phyloP scores from a whole-genome alignment of 92 coral and sea anemone species.

The Umimayanthus kanabou region DNA sequence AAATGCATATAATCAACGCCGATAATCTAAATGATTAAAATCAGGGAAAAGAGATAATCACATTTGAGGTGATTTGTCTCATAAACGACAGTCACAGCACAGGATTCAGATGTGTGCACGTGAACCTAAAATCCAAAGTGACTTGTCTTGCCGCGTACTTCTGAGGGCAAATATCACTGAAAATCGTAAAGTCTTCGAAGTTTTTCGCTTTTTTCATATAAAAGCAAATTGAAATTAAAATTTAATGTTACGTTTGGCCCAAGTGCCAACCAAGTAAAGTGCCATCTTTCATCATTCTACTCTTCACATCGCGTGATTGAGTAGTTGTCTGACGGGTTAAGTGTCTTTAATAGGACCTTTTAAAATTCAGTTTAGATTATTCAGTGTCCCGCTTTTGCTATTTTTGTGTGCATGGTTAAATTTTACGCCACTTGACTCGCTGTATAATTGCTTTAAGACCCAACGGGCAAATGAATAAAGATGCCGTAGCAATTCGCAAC shows the following conservation, averaged over 20 bases:
- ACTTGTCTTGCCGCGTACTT: too few species aligned
- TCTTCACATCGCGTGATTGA: slow-evolving; percentile 18
- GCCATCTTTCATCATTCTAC: not conserved
- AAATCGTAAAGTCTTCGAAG: too few species aligned
- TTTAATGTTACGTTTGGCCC: too few species aligned
- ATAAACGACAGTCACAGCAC: too few species aligned
- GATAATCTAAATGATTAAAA: too few species aligned
- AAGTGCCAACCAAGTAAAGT: not conserved
- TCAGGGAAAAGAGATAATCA: too few species aligned
- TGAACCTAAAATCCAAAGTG: too few species aligned
- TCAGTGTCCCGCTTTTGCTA: not conserved
- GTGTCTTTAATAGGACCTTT: not conserved
- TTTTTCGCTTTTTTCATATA: not conserved
- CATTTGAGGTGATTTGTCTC: too few species aligned
- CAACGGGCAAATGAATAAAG: slow-evolving; percentile 13
- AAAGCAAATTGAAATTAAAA: too few species aligned
- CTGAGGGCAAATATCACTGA: too few species aligned
- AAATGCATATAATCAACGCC: too few species aligned
- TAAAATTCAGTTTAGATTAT: not conserved
- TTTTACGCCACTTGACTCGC: not conserved
- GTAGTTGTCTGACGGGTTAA: not conserved
- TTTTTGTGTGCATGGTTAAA: not conserved
- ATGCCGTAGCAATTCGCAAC: not conserved
- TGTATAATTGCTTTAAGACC: slow-evolving; percentile 10
- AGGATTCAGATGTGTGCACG: too few species aligned